These are phyloP conservation scores for Spilarctia lutea DNA, from an alignment of 2,888 invertebrate genomes.

Conservation along the genomic window DNA sequence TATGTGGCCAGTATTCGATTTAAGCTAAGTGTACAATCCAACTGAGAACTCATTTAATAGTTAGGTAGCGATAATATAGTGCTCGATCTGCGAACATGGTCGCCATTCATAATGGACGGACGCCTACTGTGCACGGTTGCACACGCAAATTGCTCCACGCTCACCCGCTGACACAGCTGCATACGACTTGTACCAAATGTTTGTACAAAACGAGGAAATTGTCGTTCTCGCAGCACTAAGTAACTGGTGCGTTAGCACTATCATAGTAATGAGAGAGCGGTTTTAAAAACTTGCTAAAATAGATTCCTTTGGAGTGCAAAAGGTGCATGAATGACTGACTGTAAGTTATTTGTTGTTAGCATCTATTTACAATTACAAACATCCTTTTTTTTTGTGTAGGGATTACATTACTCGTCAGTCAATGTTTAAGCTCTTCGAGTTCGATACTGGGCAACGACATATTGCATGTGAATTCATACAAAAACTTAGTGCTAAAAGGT, in stretches of 20 bases:
- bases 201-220: conserved; percentile 70
- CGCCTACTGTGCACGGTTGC: conserved; percentile 81
- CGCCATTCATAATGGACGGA: conserved; percentile 75
- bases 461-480: background rate
- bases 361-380: background rate
- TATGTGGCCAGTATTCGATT: conserved; percentile 57
- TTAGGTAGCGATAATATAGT: conserved; percentile 63
- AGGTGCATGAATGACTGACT: background rate
- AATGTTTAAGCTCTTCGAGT: too few relatives aligned
- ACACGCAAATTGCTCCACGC: conserved; percentile 79
- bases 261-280: conserved; percentile 54
- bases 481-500: background rate
- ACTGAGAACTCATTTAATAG: conserved; percentile 47
- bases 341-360: background rate
- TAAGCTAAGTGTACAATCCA: conserved; percentile 59
- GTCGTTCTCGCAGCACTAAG: conserved; percentile 58
- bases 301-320: conserved; percentile 16
- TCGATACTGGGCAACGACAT: too few relatives aligned
- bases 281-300: conserved; percentile 43
- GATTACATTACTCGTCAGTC: background rate
- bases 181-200: conserved; percentile 60
- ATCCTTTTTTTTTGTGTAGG: too few relatives aligned
- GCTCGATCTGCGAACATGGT: conserved; percentile 70
- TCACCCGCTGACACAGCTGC: conserved; percentile 77
- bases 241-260: conserved; percentile 62